Conservation (phyloP, 2,113 vertebrate species). For the Syrrhaptes paradoxus region DNA sequence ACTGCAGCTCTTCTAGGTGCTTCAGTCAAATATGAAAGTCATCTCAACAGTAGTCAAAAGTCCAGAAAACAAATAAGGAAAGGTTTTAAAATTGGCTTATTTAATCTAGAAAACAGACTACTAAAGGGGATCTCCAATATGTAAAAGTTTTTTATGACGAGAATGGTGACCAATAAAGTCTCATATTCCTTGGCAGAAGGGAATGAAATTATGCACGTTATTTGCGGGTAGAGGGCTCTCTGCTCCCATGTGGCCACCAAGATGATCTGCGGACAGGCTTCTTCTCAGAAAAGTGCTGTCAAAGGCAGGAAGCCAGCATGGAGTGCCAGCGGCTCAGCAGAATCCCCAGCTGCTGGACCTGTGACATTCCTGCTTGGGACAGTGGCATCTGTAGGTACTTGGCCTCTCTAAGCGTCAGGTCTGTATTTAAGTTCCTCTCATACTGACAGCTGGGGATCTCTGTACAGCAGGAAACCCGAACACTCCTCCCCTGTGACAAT, state of each 20-base stretch:
- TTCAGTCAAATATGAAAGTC: background rate
- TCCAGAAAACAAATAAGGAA: background rate
- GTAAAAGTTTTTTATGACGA: background rate
- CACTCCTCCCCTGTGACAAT: background rate
- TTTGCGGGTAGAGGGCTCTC: background rate
- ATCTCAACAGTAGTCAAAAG: background rate
- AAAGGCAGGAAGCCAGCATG: background rate
- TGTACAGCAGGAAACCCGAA: background rate
- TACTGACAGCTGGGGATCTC: background rate
- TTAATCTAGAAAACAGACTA: background rate
- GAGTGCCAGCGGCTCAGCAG: background rate
- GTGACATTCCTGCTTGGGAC: background rate
- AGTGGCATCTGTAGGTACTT: background rate
- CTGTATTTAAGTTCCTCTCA: background rate
- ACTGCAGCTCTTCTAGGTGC: background rate
- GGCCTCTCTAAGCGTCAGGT: background rate
- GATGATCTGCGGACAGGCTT: background rate
- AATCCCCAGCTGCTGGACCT: background rate
- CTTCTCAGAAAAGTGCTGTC: background rate
- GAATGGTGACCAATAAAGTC: background rate
- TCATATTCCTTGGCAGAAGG: background rate
- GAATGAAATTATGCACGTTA: background rate
- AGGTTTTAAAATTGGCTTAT: background rate
- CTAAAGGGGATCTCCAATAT: background rate
- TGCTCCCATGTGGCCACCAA: accelerated